Evolutionary conservation across 2,113 vertebrate species (phyloP).

Genomic region (Colius striatus): DNA sequence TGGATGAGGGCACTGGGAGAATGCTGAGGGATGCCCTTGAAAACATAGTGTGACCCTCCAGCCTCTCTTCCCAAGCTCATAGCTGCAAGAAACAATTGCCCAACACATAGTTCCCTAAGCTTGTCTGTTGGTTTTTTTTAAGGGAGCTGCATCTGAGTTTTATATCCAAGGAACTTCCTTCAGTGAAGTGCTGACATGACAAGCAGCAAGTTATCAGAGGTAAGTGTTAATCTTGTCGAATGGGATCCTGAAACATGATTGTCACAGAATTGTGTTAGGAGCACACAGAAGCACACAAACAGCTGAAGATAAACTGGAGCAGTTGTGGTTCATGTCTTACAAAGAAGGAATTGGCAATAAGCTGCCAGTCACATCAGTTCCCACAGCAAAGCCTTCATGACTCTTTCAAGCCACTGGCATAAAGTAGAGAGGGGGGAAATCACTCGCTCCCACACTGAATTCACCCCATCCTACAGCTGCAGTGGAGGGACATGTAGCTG

Average conservation of each 20-base stretch:
- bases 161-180: neutral
- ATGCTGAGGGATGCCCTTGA: neutral
- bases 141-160: neutral
- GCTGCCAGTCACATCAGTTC: neutral
- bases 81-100: accelerated
- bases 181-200: neutral
- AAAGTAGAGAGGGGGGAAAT: too few relatives aligned
- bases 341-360: neutral
- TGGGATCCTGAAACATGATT: accelerated
- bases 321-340: too few relatives aligned
- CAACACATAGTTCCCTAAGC: neutral
- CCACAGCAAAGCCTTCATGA: neutral
- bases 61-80: neutral
- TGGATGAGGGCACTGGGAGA: neutral
- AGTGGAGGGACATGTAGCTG: neutral
- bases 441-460: accelerated
- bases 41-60: too few relatives aligned
- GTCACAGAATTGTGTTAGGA: accelerated
- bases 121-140: neutral
- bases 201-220: neutral
- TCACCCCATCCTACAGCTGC: neutral
- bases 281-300: accelerated
- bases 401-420: accelerated
- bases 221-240: accelerated
- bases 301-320: accelerated